These are phyloP conservation scores for Conchocele bisecta DNA, from an alignment of 2,888 invertebrate species.

Conservation along the genomic window DNA sequence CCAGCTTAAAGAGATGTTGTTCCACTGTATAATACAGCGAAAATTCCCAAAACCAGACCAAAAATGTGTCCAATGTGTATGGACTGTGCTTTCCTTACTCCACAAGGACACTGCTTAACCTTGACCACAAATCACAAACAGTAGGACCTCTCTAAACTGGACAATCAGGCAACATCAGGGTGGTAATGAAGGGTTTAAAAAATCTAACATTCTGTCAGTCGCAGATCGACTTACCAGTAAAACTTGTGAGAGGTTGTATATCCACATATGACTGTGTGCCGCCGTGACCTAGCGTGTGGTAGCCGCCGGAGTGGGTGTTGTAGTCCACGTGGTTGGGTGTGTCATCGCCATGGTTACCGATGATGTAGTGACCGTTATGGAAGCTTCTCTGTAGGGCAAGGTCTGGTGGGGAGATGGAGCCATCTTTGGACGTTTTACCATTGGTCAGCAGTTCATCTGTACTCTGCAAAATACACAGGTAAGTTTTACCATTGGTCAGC, in stretches of 20 bases:
- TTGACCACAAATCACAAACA: no score
- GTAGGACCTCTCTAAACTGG: no score
- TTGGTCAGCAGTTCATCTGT: slow-evolving; percentile 56
- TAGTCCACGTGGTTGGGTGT: slow-evolving; percentile 31
- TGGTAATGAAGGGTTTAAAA: no score
- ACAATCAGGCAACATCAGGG: no score
- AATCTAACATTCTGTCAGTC: no score
- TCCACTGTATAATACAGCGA: no score
- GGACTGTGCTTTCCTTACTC: no score
- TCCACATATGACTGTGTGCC: slow-evolving; percentile 22
- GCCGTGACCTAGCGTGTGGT: slow-evolving; percentile 63
- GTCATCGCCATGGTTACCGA: slow-evolving; percentile 1
- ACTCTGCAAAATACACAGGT: slow-evolving; percentile 37
- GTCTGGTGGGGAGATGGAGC: slow-evolving; percentile 60
- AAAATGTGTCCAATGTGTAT: no score
- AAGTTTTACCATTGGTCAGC: no score
- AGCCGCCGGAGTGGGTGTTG: slow-evolving; percentile 60
- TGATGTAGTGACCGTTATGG: slow-evolving; percentile 53
- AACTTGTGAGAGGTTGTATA: neutral
- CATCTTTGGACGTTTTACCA: slow-evolving; percentile 59
- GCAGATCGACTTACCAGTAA: neutral
- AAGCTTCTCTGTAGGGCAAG: slow-evolving; percentile 60
- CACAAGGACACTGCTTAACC: no score
- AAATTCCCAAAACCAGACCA: no score
- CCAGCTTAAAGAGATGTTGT: no score